Conservation (phyloP, 2,113 vertebrate species). For the Melanerpes aurifrons region DNA sequence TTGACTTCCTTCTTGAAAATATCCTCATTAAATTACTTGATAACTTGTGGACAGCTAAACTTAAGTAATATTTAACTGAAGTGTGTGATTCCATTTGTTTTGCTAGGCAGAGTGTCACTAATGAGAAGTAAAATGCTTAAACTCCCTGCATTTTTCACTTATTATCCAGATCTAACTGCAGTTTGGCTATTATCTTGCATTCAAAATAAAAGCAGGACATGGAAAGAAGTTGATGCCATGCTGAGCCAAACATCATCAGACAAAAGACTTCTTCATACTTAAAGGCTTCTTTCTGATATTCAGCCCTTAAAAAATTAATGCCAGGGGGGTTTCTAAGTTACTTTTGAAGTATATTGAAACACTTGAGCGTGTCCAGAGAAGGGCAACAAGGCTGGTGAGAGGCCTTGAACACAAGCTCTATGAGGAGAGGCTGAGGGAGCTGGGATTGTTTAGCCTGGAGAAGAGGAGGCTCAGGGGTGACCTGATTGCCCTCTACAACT, state of each 20-base stretch:
- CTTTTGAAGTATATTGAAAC: too few species aligned
- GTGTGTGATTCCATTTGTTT: background rate
- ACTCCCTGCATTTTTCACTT: slow-evolving; percentile 13
- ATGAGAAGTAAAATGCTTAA: slow-evolving; percentile 26
- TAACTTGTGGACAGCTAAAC: slow-evolving; percentile 17
- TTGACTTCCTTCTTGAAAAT: slow-evolving; percentile 32
- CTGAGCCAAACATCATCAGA: slow-evolving; percentile 51
- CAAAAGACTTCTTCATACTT: slow-evolving; percentile 42
- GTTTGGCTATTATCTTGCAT: slow-evolving; percentile 42
- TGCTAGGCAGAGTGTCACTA: background rate
- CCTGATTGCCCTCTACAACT: too few species aligned
- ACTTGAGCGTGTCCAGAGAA: too few species aligned
- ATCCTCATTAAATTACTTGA: slow-evolving; percentile 17
- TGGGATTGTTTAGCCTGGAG: too few species aligned
- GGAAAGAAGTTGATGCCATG: slow-evolving; percentile 31
- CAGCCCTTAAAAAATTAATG: slow-evolving; percentile 52
- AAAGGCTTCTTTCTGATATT: slow-evolving; percentile 50
- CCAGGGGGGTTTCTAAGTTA: slow-evolving; percentile 2
- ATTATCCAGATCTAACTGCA: slow-evolving; percentile 8
- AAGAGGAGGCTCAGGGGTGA: too few species aligned
- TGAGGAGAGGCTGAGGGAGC: too few species aligned
- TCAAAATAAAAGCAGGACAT: slow-evolving; percentile 57
- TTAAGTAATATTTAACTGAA: slow-evolving; percentile 12
- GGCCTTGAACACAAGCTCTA: too few species aligned
- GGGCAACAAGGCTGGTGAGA: too few species aligned